These are phyloP conservation scores for Collichthys lucidus DNA, from an alignment of 2,113 vertebrate species.

Conservation along the genomic window DNA sequence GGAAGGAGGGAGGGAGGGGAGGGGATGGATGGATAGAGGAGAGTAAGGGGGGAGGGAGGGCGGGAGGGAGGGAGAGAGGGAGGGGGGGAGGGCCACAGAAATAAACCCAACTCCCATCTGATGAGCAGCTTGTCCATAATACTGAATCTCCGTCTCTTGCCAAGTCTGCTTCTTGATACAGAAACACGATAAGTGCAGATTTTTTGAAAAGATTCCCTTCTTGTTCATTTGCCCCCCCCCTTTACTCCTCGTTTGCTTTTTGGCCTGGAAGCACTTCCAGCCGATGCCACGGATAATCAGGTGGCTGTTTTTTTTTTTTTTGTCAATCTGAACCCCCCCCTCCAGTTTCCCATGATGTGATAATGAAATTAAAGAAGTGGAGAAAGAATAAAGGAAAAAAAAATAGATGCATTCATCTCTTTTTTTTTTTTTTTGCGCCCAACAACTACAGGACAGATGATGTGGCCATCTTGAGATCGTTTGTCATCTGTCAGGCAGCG, in stretches of 20 bases:
- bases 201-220: slow-evolving; percentile 73
- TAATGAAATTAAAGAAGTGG: slow-evolving; percentile 62
- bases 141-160: slow-evolving; percentile 77
- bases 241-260: slow-evolving; percentile 35
- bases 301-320: slow-evolving; percentile 59
- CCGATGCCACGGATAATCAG: slow-evolving; percentile 68
- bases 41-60: background rate
- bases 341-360: background rate
- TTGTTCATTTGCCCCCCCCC: slow-evolving; percentile 39
- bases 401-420: slow-evolving; percentile 77
- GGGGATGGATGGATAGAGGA: slow-evolving; percentile 46
- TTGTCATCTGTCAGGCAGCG: slow-evolving; percentile 87
- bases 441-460: slow-evolving; percentile 84
- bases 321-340: background rate
- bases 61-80: slow-evolving; percentile 5
- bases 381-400: slow-evolving; percentile 32
- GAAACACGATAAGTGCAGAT: slow-evolving; percentile 80
- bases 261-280: slow-evolving; percentile 66
- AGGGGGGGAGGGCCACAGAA: slow-evolving; percentile 64
- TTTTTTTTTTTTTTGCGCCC: slow-evolving; percentile 36
- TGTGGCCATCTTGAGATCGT: slow-evolving; percentile 86
- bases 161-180: slow-evolving; percentile 81
- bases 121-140: slow-evolving; percentile 88
- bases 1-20: slow-evolving; percentile 28
- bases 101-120: slow-evolving; percentile 86